phyloP scores from a whole-genome alignment of 2,797 vertebrate genomes.

The Tinamus major region DNA sequence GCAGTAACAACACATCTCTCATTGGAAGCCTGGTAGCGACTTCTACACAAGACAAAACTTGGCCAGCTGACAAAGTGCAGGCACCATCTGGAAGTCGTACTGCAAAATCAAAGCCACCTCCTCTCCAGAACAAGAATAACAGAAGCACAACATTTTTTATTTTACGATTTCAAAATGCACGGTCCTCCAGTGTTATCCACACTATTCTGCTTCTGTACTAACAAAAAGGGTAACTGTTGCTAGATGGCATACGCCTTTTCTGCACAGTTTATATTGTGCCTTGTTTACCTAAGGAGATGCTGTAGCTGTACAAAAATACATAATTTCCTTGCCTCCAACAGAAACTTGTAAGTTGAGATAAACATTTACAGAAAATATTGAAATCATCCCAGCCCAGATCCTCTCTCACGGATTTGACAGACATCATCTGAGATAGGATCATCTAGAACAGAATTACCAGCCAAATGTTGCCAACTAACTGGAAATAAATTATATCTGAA shows the following conservation, averaged over 20 bases:
- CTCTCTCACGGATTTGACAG: neutral
- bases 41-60: neutral
- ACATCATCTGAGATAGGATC: neutral
- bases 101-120: neutral
- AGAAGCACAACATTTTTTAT: neutral
- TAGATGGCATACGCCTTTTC: neutral
- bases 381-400: conserved; percentile 4
- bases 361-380: neutral
- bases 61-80: neutral
- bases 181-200: neutral
- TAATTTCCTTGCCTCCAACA: neutral
- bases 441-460: neutral
- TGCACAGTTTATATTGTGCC: neutral
- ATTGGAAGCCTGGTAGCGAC: neutral
- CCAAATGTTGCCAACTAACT: neutral
- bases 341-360: neutral
- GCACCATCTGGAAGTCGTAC: neutral
- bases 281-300: neutral
- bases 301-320: neutral
- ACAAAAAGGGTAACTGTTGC: neutral
- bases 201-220: neutral
- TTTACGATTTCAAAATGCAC: rapidly evolving
- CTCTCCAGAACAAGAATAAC: neutral
- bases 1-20: neutral
- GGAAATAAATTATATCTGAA: neutral